Evolutionary conservation across 1,140 invertebrate species (phyloP), one percentile per base, ranked within the genome.

Genomic region (Hylaeus anthracinus): DNA sequence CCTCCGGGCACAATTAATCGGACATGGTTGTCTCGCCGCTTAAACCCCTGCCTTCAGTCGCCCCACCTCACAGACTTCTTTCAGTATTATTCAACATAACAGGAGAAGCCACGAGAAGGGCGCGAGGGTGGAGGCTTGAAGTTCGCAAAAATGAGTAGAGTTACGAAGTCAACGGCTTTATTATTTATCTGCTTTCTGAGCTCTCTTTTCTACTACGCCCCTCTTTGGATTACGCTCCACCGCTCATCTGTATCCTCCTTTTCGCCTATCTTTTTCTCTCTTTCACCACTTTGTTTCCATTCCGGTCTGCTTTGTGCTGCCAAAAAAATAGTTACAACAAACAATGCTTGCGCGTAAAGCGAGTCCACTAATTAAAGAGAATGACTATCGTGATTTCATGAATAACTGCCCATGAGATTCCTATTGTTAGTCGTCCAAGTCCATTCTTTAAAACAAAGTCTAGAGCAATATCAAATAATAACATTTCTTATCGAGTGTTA

Each of bases 1-100:
- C 88, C 89, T 87, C 72, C 55, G 88, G 89, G 90, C 75, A 82
- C 89, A 90, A 90, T 90, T 90, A 90, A 88, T 90, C 84, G 75
- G 80, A 80, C 83, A 84, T 87, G 84, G 79, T 85, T 78, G 73
- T 75, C 84, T 81, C 84, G 65, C 66, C 82, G 72, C 67, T 80
- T 61, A 79, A 74, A 67, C 60, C 55, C 56, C 51, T 5, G 61
- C 55, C 63, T 74, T 66, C 70, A 37, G 76, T 39, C 70, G 1
- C 26, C 53, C 58, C 15, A 37, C 58, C 9, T 61, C 79, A 26
- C 72, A 43, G 63, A 74, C 63, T 75, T 75, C 79, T 80, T 73
- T 75, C 64, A 74, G 79, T 80, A 80, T 80, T 80, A 72, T 80
- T 75, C 64, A 61, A 73, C 81, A 82, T 79, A 79, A 82, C 75